A percentile compares a stretch with the other conserved stretches of the same genome.
These are phyloP conservation scores for Timandra comae DNA, from an alignment of 2,888 invertebrate species.

Conservation along the genomic window DNA sequence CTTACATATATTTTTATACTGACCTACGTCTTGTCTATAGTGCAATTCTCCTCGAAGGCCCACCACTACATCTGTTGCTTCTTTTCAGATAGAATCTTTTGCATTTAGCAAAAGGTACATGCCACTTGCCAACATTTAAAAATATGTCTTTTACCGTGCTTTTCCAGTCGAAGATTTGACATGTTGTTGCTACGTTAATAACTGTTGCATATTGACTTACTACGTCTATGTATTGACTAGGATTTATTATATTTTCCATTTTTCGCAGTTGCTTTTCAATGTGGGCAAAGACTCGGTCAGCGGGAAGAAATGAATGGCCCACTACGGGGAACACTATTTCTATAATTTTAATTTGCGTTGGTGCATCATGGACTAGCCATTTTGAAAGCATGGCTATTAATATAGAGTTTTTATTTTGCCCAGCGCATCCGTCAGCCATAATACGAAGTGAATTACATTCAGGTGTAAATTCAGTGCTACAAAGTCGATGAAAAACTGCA, in stretches of 20 bases:
- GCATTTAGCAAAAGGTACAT: slow-evolving; percentile 21
- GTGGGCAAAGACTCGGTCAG: slow-evolving; percentile 12
- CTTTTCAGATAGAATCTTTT: slow-evolving; percentile 21
- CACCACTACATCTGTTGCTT: neutral
- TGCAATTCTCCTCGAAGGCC: slow-evolving; percentile 13
- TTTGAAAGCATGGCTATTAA: slow-evolving; percentile 12
- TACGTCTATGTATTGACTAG: slow-evolving; percentile 10
- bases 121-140: slow-evolving; percentile 13
- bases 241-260: slow-evolving; percentile 6
- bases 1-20: slow-evolving; percentile 14
- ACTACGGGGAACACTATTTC: slow-evolving; percentile 12
- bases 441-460: slow-evolving; percentile 1
- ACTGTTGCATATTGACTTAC: slow-evolving; percentile 9
- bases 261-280: slow-evolving; percentile 10
- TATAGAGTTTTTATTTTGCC: slow-evolving; percentile 16
- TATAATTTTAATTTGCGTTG: slow-evolving; percentile 3
- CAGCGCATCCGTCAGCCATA: slow-evolving; percentile 9
- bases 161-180: slow-evolving; percentile 14
- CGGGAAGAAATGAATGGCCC: slow-evolving; percentile 13
- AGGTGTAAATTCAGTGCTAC: neutral
- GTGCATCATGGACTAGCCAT: slow-evolving; percentile 5
- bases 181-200: slow-evolving; percentile 12
- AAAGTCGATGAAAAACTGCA: neutral
- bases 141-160: slow-evolving; percentile 8
- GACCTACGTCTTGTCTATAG: slow-evolving; percentile 12